Evolutionary conservation across 2,888 invertebrate genomes (phyloP).

Genomic region (Pyrrhosoma nymphula): DNA sequence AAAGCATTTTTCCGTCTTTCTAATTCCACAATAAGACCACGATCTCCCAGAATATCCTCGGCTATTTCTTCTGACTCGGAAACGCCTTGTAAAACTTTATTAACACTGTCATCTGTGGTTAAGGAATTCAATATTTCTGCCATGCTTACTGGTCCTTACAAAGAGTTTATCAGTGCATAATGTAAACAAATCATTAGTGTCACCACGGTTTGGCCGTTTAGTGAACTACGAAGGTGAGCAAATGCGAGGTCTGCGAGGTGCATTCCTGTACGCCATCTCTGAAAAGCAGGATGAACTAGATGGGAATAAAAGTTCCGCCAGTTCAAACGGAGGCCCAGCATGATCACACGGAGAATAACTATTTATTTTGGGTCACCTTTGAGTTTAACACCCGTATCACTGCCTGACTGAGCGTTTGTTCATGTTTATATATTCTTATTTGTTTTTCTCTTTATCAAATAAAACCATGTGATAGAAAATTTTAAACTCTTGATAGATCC

Average conservation of each 20-base stretch:
- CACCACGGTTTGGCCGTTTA: neutral
- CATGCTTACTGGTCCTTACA: neutral
- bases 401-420: too few species aligned
- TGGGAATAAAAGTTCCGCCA: neutral
- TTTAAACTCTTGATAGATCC: too few species aligned
- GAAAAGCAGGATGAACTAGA: neutral
- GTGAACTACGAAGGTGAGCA: neutral
- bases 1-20: conserved; percentile 37
- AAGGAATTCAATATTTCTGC: conserved; percentile 6
- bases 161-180: neutral
- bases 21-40: conserved; percentile 44
- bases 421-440: too few species aligned
- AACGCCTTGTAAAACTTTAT: conserved; percentile 32
- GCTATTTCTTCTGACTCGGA: conserved; percentile 33
- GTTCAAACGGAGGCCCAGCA: neutral
- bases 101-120: neutral
- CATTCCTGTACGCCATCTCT: neutral
- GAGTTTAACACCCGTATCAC: too few species aligned
- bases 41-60: conserved; percentile 46
- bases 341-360: neutral
- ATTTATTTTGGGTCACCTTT: too few species aligned
- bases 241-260: neutral
- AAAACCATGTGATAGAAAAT: too few species aligned
- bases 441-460: too few species aligned
- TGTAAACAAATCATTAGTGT: neutral